Evolutionary conservation across 2,888 invertebrate species (phyloP).

Genomic region (Eugnorisma glareosa): DNA sequence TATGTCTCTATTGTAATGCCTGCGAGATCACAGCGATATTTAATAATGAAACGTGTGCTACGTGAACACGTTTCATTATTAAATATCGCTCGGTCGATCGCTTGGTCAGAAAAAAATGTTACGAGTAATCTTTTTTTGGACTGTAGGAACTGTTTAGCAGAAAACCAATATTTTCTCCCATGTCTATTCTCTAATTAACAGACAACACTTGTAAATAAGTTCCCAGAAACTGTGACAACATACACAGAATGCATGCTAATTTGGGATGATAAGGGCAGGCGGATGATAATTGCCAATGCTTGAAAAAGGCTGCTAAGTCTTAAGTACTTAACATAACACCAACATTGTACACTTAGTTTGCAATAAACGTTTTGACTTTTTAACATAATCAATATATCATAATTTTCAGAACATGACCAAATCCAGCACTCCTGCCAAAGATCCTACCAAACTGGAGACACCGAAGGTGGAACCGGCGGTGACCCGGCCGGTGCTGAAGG

Average conservation of each 20-base stretch:
- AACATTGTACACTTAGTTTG: too few relatives aligned
- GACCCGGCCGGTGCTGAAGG: conserved; percentile 77
- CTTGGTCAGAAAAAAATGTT: not conserved
- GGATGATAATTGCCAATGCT: too few relatives aligned
- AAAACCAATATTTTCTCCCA: not conserved
- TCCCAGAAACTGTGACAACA: too few relatives aligned
- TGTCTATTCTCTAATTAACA: not conserved
- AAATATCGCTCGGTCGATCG: too few relatives aligned
- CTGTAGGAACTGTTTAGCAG: not conserved
- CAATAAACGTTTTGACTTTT: too few relatives aligned
- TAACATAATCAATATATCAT: not conserved
- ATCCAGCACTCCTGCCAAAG: conserved; percentile 71
- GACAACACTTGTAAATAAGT: too few relatives aligned
- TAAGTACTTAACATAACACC: too few relatives aligned
- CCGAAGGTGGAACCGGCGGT: conserved; percentile 66
- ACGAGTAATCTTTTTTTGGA: not conserved
- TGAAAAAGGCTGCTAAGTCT: too few relatives aligned
- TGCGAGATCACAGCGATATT: not conserved
- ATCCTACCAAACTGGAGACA: conserved; percentile 70
- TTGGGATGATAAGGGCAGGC: too few relatives aligned
- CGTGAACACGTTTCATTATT: too few relatives aligned
- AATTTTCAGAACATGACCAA: conserved; percentile 83
- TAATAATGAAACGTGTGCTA: not conserved
- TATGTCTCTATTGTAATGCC: not conserved
- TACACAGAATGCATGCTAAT: not conserved